Evolutionary conservation across 2,888 invertebrate species (phyloP).

Genomic region (Acrocyrtus sp.): DNA sequence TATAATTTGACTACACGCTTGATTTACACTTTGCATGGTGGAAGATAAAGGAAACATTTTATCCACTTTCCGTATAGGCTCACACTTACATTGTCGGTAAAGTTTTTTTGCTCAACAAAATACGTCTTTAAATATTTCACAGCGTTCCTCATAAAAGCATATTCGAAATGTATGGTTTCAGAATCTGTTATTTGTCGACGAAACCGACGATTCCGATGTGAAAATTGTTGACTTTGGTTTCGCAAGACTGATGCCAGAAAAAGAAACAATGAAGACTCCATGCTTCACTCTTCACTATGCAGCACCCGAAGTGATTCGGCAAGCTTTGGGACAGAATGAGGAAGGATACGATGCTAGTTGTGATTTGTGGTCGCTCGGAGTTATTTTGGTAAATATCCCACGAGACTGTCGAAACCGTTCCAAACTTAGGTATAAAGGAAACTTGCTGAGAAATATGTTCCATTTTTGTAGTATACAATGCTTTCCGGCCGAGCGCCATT

Average conservation of each 20-base stretch:
- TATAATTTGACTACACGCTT: too few relatives aligned
- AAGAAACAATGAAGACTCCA: conserved; percentile 78
- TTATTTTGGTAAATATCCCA: conserved; percentile 76
- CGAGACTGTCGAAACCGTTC: not conserved
- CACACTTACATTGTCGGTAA: conserved; percentile 92
- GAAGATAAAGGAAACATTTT: too few relatives aligned
- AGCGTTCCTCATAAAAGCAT: too few relatives aligned
- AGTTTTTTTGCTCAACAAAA: too few relatives aligned
- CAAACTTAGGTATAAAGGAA: too few relatives aligned
- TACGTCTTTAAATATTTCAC: too few relatives aligned
- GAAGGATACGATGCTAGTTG: conserved; percentile 87
- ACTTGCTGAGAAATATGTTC: too few relatives aligned
- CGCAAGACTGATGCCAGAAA: conserved; percentile 78
- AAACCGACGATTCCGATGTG: conserved; percentile 72
- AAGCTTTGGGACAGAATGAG: conserved; percentile 66
- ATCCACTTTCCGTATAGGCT: conserved; percentile 70
- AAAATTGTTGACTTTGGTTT: conserved; percentile 98
- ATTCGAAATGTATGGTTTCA: conserved; percentile 65
- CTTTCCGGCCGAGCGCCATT: conserved; percentile 90
- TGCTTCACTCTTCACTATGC: conserved; percentile 96
- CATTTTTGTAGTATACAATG: conserved; percentile 77
- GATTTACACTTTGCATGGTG: too few relatives aligned
- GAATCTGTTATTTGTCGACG: conserved; percentile 77
- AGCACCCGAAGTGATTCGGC: conserved; percentile 83
- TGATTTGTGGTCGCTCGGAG: conserved; percentile 96